These are phyloP conservation scores for Ichneumoninae sp. DNA, from an alignment of 2,888 invertebrate genomes.

Conservation along the genomic window DNA sequence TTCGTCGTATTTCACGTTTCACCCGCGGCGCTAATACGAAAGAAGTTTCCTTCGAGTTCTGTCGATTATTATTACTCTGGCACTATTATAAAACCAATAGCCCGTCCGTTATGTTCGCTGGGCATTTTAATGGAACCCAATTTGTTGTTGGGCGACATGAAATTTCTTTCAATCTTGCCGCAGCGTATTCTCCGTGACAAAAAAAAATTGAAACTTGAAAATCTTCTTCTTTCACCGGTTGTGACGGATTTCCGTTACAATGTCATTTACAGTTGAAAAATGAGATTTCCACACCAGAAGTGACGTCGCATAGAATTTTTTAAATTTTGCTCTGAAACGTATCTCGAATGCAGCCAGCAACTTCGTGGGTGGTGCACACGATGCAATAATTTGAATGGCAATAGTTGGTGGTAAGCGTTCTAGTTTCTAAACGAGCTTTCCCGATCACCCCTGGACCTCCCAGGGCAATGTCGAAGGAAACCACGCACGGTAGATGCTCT, in stretches of 20 bases:
- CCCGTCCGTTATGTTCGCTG: background rate
- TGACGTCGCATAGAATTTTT: background rate
- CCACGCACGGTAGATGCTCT: constrained; percentile 7
- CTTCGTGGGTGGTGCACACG: background rate
- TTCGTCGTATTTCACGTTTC: background rate
- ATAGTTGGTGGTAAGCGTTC: constrained; percentile 13
- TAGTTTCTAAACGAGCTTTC: constrained; percentile 6
- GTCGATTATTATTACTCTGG: background rate
- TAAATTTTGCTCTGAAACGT: background rate
- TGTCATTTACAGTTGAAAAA: background rate
- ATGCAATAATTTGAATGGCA: background rate
- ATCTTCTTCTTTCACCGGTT: background rate
- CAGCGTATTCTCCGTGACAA: background rate
- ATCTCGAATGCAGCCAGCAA: background rate
- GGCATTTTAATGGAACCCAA: background rate
- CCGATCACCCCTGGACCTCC: background rate
- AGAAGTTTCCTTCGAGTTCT: background rate
- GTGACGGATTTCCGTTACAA: background rate
- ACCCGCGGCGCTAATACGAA: background rate
- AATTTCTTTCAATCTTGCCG: background rate
- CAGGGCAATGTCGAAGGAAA: constrained; percentile 23
- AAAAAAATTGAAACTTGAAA: background rate
- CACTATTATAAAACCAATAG: background rate
- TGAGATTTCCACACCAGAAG: background rate
- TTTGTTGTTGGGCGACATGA: background rate